Evolutionary conservation across 37 sponge, comb jelly and placozoan species (phyloP).

Genomic region (Geodia barretti): DNA sequence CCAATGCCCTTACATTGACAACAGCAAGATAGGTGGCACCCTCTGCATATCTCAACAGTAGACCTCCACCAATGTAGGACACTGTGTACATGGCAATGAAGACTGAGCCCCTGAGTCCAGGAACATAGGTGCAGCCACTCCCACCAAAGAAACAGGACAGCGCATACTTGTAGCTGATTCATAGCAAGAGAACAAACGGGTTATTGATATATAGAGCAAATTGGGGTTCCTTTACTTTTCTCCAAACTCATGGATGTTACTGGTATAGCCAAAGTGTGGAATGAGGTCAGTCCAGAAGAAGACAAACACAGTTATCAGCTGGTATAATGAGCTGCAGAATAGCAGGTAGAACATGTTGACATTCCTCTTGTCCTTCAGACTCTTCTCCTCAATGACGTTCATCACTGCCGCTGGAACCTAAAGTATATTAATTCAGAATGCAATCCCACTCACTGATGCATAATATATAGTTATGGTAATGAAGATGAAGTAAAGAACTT

Average conservation of each 20-base stretch:
- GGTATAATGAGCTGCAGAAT: constrained; percentile 70
- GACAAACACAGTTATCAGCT: constrained; percentile 40
- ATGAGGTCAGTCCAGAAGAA: constrained; percentile 75
- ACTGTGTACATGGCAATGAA: constrained; percentile 69
- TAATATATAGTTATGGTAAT: not conserved
- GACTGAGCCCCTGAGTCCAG: constrained; percentile 55
- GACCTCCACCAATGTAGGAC: constrained; percentile 64
- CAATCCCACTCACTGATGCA: not conserved
- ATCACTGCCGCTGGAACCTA: constrained; percentile 76
- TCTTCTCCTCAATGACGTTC: constrained; percentile 77
- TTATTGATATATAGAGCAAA: not conserved
- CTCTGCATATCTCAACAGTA: constrained; percentile 64
- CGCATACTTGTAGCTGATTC: constrained; percentile 71
- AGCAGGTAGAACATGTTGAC: constrained; percentile 72
- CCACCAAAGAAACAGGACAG: constrained; percentile 75
- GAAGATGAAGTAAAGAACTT: too few relatives aligned
- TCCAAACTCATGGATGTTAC: constrained; percentile 53
- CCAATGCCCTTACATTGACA: constrained; percentile 51
- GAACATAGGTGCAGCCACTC: constrained; percentile 40
- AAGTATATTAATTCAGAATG: not conserved
- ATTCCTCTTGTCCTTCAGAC: constrained; percentile 56
- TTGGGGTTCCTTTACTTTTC: constrained; percentile 22
- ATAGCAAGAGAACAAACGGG: not conserved
- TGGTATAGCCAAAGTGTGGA: constrained; percentile 54
- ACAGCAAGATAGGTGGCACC: constrained; percentile 76